Conservation (phyloP, 2,113 vertebrate species). For the Mobula hypostoma region DNA sequence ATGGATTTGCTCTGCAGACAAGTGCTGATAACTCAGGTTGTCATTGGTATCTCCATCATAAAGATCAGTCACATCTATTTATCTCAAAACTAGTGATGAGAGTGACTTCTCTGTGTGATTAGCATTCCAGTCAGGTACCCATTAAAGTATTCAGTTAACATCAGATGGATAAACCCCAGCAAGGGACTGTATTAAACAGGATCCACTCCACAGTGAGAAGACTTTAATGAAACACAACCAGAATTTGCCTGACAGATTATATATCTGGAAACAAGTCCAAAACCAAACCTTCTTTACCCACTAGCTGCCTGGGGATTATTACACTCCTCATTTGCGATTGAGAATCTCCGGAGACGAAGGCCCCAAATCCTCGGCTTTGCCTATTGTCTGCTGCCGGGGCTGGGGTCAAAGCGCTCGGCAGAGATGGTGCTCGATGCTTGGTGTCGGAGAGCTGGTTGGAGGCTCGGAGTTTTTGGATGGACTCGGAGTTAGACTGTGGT, state of each 20-base stretch:
- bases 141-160: not conserved
- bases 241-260: not conserved
- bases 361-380: no score
- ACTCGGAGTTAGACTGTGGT: no score
- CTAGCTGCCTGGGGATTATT: no score
- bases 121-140: not conserved
- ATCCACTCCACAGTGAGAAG: not conserved
- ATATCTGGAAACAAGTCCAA: not conserved
- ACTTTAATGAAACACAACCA: not conserved
- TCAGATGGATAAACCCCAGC: not conserved
- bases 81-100: not conserved
- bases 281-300: no score
- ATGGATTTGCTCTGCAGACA: not conserved
- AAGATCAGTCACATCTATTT: not conserved
- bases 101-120: not conserved
- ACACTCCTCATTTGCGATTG: no score
- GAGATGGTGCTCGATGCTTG: no score
- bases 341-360: no score
- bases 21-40: not conserved
- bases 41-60: not conserved
- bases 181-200: not conserved
- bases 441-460: no score
- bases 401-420: no score
- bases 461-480: no score
- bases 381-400: no score